These are phyloP conservation scores for Dryobotodes eremita DNA, from an alignment of 2,888 invertebrate species.

Conservation along the genomic window DNA sequence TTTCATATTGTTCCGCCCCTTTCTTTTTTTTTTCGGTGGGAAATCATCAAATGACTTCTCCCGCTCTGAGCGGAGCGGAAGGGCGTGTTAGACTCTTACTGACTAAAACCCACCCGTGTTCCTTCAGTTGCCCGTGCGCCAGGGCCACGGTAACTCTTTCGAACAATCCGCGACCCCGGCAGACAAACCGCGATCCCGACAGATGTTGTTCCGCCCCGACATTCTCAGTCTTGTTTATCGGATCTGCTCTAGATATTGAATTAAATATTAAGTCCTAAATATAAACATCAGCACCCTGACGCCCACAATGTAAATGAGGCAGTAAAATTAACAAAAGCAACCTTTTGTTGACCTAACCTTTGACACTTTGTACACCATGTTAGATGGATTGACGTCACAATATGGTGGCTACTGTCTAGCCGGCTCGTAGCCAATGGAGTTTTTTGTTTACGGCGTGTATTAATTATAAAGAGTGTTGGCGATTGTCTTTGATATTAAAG, in stretches of 20 bases:
- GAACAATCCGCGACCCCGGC: no score
- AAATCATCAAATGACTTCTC: no score
- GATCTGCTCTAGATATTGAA: slow-evolving; percentile 8
- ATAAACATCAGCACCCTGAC: background rate
- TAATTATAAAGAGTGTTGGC: slow-evolving; percentile 17
- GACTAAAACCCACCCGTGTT: no score
- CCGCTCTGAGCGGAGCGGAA: no score
- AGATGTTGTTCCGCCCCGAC: background rate
- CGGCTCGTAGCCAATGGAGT: slow-evolving; percentile 43
- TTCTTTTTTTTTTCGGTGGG: no score
- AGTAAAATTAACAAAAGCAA: slow-evolving; percentile 5
- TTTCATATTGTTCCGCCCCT: no score
- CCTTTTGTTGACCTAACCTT: slow-evolving; percentile 35
- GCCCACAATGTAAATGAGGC: background rate
- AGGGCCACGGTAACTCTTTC: no score
- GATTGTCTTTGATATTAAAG: background rate
- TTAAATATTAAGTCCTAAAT: background rate
- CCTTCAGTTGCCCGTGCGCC: no score
- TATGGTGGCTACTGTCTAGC: slow-evolving; percentile 9
- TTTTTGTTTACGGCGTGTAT: slow-evolving; percentile 16
- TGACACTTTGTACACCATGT: slow-evolving; percentile 13
- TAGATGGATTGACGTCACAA: slow-evolving; percentile 21
- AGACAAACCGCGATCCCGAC: no score
- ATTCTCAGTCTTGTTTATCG: background rate
- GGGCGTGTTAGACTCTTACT: no score